A percentile compares a stretch with the other conserved stretches of the same genome.
Evolutionary conservation across 2,797 vertebrate genomes (phyloP).

Genomic region (Stomatorhinus walkeri): DNA sequence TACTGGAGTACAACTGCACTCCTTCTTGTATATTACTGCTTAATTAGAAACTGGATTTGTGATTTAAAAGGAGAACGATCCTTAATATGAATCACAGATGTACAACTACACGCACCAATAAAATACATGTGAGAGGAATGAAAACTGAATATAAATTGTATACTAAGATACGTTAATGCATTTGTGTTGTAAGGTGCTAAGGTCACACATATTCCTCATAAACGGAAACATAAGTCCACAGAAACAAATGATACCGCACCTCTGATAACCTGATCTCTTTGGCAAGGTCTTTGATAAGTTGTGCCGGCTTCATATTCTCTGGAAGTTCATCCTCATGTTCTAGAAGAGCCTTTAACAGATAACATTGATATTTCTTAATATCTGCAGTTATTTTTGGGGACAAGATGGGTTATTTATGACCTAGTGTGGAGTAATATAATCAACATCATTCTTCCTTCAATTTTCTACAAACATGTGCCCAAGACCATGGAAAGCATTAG

Average conservation of each 20-base stretch:
- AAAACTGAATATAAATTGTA: neutral
- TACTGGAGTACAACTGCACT: neutral
- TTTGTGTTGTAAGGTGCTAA: neutral
- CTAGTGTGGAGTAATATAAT: neutral
- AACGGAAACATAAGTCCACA: neutral
- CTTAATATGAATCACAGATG: neutral
- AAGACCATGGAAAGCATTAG: neutral
- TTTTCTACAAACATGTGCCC: neutral
- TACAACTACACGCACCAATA: neutral
- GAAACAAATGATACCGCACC: constrained; percentile 52
- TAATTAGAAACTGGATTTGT: neutral
- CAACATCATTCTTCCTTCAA: neutral
- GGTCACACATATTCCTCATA: neutral
- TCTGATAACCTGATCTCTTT: constrained; percentile 96
- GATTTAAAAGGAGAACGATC: neutral
- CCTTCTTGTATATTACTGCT: neutral
- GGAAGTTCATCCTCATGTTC: constrained; percentile 97
- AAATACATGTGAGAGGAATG: neutral
- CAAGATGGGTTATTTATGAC: neutral
- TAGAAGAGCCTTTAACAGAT: constrained; percentile 72
- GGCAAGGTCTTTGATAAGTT: constrained; percentile 98
- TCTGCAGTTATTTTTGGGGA: neutral
- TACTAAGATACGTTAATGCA: neutral
- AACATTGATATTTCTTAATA: neutral
- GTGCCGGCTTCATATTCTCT: constrained; percentile 93